These are phyloP conservation scores for Paguma larvata DNA, from an alignment of 2,797 vertebrate genomes.

Conservation along the genomic window DNA sequence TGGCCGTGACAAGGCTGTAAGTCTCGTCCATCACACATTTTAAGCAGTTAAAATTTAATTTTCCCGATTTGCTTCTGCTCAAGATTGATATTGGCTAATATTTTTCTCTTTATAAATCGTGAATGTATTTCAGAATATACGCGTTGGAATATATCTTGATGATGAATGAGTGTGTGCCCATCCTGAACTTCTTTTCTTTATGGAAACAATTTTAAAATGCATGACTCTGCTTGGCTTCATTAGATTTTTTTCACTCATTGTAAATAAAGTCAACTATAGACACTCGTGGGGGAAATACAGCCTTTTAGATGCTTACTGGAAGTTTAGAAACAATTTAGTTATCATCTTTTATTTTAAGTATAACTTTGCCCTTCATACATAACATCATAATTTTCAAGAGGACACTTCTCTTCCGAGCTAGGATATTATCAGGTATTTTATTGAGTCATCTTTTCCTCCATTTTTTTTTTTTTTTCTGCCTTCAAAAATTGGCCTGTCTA, in stretches of 20 bases:
- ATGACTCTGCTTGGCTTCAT: not conserved
- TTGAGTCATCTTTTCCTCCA: constrained; percentile 39
- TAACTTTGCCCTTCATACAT: constrained; percentile 73
- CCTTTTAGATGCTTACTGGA: constrained; percentile 55
- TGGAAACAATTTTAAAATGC: constrained; percentile 46
- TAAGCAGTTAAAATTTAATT: constrained; percentile 55
- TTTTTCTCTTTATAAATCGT: not conserved
- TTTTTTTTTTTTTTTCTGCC: constrained; percentile 32
- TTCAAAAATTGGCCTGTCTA: constrained; percentile 75
- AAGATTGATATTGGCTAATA: not conserved
- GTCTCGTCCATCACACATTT: not conserved
- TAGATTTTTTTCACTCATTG: constrained; percentile 51
- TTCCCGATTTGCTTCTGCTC: not conserved
- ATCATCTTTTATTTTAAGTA: constrained; percentile 27
- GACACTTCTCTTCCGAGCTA: constrained; percentile 60
- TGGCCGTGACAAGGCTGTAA: not conserved
- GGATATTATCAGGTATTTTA: constrained; percentile 71
- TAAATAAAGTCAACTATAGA: constrained; percentile 70
- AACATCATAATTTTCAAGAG: constrained; percentile 64
- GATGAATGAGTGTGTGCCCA: not conserved
- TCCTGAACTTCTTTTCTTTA: constrained; percentile 2
- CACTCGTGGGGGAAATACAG: constrained; percentile 50
- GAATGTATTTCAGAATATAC: not conserved
- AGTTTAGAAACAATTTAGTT: constrained; percentile 69
- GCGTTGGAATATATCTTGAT: constrained; percentile 15